Percentiles rank a stretch among this genome's conserved stretches.
Evolutionary conservation across 2,888 invertebrate species (phyloP).

Genomic region (Pomacea canaliculata): DNA sequence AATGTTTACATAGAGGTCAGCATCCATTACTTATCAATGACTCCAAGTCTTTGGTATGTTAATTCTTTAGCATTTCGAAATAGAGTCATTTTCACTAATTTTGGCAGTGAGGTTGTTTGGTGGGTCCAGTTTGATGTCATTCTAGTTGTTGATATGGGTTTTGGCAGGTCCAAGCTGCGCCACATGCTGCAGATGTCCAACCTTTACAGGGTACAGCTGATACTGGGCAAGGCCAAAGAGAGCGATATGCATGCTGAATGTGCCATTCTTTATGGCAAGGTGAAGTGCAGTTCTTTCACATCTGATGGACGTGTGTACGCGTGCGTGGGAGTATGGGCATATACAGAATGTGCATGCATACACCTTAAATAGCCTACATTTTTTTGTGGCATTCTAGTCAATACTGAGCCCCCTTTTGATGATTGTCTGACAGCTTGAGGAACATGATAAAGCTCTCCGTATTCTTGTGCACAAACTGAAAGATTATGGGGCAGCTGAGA

Average conservation of each 20-base stretch:
- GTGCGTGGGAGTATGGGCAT: too few relatives aligned
- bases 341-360: too few relatives aligned
- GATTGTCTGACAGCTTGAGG: slow-evolving; percentile 69
- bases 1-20: too few relatives aligned
- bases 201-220: slow-evolving; percentile 70
- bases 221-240: slow-evolving; percentile 71
- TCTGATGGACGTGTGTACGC: not conserved
- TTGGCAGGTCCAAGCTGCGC: slow-evolving; percentile 66
- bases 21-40: too few relatives aligned
- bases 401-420: not conserved
- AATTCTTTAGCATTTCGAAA: too few relatives aligned
- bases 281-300: slow-evolving; percentile 39
- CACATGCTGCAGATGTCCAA: slow-evolving; percentile 70
- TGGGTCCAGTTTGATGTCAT: too few relatives aligned
- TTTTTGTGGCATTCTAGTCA: too few relatives aligned
- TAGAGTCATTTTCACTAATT: too few relatives aligned
- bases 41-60: too few relatives aligned
- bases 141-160: not conserved
- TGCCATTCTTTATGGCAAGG: slow-evolving; percentile 74
- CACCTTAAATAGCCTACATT: too few relatives aligned
- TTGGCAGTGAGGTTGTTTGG: too few relatives aligned
- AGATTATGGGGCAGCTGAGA: slow-evolving; percentile 72
- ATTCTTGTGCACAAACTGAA: slow-evolving; percentile 72
- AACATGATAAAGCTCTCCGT: slow-evolving; percentile 73
- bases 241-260: slow-evolving; percentile 71